phyloP scores from a whole-genome alignment of 2,113 vertebrate species.

The Aegypius monachus region DNA sequence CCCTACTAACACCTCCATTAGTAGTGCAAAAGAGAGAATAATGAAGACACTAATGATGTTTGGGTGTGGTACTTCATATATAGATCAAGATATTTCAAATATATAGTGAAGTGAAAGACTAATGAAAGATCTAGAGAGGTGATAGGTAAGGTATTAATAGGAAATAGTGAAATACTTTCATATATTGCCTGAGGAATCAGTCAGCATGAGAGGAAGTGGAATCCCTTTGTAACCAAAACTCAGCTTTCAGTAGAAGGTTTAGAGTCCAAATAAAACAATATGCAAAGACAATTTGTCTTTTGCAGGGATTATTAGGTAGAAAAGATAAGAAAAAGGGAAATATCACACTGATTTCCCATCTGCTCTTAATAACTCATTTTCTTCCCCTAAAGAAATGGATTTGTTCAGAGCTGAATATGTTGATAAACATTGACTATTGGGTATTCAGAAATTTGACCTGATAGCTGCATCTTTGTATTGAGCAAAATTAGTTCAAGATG shows the following conservation, averaged over 20 bases:
- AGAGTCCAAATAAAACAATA: not conserved
- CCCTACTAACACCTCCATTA: not conserved
- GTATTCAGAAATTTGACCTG: not conserved
- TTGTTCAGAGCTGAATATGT: not conserved
- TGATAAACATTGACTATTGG: not conserved
- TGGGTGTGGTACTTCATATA: not conserved
- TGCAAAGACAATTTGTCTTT: not conserved
- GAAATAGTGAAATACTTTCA: not conserved
- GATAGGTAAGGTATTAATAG: not conserved
- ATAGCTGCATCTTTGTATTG: not conserved
- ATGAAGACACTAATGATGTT: not conserved
- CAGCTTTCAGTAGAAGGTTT: not conserved
- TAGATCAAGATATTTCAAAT: not conserved
- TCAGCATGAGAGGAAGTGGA: not conserved
- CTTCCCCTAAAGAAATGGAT: not conserved
- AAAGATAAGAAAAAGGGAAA: not conserved
- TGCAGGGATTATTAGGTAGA: not conserved
- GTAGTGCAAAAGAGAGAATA: not conserved
- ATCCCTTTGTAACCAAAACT: not conserved
- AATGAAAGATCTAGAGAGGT: not conserved
- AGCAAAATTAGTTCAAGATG: not conserved
- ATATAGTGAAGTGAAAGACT: not conserved
- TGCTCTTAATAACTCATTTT: not conserved
- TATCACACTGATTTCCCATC: not conserved
- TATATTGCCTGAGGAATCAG: not conserved